Percentiles rank a stretch among this genome's conserved stretches.
phyloP scores from a whole-genome alignment of 2,113 vertebrate genomes.

The Ophiodon elongatus region DNA sequence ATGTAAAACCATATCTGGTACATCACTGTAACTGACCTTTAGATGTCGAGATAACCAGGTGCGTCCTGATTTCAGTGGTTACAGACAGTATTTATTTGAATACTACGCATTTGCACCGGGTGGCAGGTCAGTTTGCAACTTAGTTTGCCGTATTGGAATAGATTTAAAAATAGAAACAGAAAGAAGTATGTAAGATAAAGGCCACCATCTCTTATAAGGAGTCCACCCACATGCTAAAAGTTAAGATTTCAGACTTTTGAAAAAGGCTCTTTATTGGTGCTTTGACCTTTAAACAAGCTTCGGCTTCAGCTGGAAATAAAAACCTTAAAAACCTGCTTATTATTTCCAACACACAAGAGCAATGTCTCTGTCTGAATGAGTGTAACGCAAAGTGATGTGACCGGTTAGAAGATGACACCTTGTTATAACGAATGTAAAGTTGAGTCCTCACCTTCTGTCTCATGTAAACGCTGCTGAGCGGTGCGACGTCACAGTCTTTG shows the following conservation, averaged over 20 bases:
- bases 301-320: background rate
- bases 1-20: background rate
- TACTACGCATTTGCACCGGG: background rate
- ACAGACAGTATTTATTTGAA: background rate
- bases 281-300: constrained; percentile 1
- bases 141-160: background rate
- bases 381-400: background rate
- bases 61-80: background rate
- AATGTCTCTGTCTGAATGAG: background rate
- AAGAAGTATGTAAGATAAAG: background rate
- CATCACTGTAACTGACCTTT: background rate
- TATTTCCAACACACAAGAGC: background rate
- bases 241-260: background rate
- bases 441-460: constrained; percentile 86
- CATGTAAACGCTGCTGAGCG: constrained; percentile 86
- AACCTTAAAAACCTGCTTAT: background rate
- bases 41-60: background rate
- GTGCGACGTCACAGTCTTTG: constrained; percentile 92
- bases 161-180: constrained; percentile 3
- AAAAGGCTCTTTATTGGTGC: background rate
- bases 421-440: background rate
- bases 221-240: background rate
- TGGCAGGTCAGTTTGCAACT: background rate
- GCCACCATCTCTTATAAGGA: background rate
- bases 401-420: background rate